These are phyloP conservation scores for Blastobasis lacticolella DNA, from an alignment of 2,888 invertebrate species.

Conservation along the genomic window DNA sequence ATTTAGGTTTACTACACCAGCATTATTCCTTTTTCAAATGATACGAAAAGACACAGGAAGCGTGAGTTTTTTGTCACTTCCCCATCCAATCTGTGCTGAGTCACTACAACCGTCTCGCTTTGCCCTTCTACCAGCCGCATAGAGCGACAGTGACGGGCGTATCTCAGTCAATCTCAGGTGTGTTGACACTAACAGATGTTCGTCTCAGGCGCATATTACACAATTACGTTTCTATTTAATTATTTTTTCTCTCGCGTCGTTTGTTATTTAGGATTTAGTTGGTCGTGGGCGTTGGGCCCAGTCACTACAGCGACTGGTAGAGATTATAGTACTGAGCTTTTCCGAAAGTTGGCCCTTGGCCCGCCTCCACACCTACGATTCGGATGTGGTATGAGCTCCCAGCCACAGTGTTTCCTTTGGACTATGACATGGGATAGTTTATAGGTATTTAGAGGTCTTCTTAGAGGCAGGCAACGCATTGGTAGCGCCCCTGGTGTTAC, in stretches of 20 bases:
- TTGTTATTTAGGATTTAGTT: constrained; percentile 44
- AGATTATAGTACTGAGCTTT: no score
- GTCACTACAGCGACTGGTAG: not conserved
- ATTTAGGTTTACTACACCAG: constrained; percentile 32
- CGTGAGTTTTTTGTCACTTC: constrained; percentile 72
- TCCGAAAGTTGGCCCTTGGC: no score
- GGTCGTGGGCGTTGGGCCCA: constrained; percentile 54
- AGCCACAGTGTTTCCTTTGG: no score
- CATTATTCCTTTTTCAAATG: constrained; percentile 70
- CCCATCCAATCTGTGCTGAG: constrained; percentile 50
- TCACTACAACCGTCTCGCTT: constrained; percentile 32
- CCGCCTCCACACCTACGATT: no score
- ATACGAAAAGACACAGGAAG: constrained; percentile 73
- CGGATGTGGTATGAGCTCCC: no score
- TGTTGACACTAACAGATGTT: constrained; percentile 73
- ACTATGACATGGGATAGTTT: no score
- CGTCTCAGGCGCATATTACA: constrained; percentile 52
- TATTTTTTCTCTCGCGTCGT: constrained; percentile 58
- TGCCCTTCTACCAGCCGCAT: constrained; percentile 7
- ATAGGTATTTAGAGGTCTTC: no score
- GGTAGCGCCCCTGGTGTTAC: no score
- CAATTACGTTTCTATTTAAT: constrained; percentile 72
- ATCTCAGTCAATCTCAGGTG: constrained; percentile 54
- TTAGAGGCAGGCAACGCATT: no score
- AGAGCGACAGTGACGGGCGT: constrained; percentile 29